These are phyloP conservation scores for Paratilapia polleni DNA, from an alignment of 2,113 vertebrate species.

Conservation along the genomic window DNA sequence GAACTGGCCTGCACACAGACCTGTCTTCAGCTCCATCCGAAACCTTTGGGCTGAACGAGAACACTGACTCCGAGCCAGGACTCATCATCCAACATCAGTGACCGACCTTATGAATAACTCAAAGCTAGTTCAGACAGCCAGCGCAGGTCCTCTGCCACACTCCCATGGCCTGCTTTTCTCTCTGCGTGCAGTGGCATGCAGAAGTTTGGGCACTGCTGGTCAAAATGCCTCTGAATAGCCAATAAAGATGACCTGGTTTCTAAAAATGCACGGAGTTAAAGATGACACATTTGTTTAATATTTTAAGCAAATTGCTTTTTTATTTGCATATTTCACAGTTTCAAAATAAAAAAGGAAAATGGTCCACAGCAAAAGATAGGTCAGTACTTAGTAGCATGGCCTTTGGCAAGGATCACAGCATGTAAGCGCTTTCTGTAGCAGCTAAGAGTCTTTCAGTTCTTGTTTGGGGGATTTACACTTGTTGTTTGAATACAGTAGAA, in stretches of 20 bases:
- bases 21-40: neutral
- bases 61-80: neutral
- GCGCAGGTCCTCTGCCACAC: neutral
- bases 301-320: neutral
- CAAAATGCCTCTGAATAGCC: neutral
- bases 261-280: neutral
- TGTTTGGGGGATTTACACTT: neutral
- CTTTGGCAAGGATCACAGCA: neutral
- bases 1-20: neutral
- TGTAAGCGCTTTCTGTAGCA: neutral
- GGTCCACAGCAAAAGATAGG: neutral
- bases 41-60: neutral
- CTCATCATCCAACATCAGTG: slow-evolving; percentile 4
- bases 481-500: slow-evolving; percentile 2
- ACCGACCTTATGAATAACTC: slow-evolving; percentile 15
- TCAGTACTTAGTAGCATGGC: neutral
- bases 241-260: neutral
- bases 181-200: neutral
- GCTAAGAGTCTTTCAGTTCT: neutral
- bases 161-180: neutral
- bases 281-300: neutral
- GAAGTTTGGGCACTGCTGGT: neutral
- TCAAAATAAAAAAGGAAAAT: neutral
- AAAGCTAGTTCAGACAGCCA: neutral
- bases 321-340: neutral